Evolutionary conservation across 2,113 vertebrate genomes (phyloP).

Genomic region (Etia nguti): DNA sequence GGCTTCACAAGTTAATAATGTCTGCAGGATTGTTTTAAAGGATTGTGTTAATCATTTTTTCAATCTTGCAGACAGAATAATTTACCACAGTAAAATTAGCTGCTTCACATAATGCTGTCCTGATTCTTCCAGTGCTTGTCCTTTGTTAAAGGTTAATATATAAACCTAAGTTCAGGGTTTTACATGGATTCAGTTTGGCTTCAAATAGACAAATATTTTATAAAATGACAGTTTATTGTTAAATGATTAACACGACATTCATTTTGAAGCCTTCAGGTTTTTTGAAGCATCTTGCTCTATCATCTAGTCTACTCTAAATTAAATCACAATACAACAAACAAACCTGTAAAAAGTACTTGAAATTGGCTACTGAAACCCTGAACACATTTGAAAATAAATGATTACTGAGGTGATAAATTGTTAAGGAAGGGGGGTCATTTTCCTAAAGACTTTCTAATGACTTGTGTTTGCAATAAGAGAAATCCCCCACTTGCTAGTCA

Average conservation of each 20-base stretch:
- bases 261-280: not conserved
- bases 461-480: not conserved
- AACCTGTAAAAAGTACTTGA: not conserved
- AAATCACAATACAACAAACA: not conserved
- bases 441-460: not conserved
- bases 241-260: fast-evolving
- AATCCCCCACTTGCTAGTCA: not conserved
- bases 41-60: too few species aligned
- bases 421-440: not conserved
- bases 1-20: too few species aligned
- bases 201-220: not conserved
- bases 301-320: not conserved
- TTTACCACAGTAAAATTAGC: too few species aligned
- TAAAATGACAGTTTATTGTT: fast-evolving
- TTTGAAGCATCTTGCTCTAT: not conserved
- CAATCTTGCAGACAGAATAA: too few species aligned
- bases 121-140: too few species aligned
- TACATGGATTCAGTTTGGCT: not conserved
- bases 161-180: fast-evolving
- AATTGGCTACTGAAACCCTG: not conserved
- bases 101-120: too few species aligned
- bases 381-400: not conserved
- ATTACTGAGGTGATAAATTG: not conserved
- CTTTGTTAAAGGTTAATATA: not conserved
- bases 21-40: too few species aligned